A percentile compares a stretch with the other conserved stretches of the same genome.
phyloP scores from a whole-genome alignment of 2,797 vertebrate genomes.

The Heliangelus exortis region DNA sequence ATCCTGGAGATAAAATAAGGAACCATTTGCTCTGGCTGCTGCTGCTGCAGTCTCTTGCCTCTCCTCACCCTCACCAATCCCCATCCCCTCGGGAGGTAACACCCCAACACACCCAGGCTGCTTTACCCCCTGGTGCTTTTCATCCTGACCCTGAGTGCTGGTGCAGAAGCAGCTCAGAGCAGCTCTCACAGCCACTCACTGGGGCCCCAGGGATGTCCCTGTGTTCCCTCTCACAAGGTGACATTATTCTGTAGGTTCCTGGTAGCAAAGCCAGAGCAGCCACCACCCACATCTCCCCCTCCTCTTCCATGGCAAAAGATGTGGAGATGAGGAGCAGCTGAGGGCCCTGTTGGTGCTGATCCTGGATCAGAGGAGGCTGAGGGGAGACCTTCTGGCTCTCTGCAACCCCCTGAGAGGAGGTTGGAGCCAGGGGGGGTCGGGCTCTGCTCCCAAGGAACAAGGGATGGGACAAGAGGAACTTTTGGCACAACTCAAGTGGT shows the following conservation, averaged over 20 bases:
- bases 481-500: too few species aligned
- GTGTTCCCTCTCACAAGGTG: neutral
- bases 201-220: neutral
- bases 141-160: neutral
- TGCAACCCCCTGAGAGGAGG: too few species aligned
- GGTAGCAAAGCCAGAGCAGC: neutral
- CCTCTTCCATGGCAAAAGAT: fast-evolving
- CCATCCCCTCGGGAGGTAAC: neutral
- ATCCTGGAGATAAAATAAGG: slow-evolving; percentile 71
- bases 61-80: neutral
- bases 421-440: too few species aligned
- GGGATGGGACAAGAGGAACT: too few species aligned
- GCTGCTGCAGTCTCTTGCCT: neutral
- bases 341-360: too few species aligned
- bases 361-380: too few species aligned
- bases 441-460: too few species aligned
- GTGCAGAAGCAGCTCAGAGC: neutral
- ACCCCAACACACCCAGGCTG: neutral
- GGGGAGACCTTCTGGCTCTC: too few species aligned
- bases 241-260: neutral
- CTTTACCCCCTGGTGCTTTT: neutral
- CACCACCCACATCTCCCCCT: fast-evolving
- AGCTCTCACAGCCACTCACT: fast-evolving
- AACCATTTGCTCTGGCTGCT: slow-evolving; percentile 49
- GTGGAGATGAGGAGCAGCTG: too few species aligned